Evolutionary conservation across 1,140 invertebrate genomes (phyloP).

Genomic region (Ips nitidus): DNA sequence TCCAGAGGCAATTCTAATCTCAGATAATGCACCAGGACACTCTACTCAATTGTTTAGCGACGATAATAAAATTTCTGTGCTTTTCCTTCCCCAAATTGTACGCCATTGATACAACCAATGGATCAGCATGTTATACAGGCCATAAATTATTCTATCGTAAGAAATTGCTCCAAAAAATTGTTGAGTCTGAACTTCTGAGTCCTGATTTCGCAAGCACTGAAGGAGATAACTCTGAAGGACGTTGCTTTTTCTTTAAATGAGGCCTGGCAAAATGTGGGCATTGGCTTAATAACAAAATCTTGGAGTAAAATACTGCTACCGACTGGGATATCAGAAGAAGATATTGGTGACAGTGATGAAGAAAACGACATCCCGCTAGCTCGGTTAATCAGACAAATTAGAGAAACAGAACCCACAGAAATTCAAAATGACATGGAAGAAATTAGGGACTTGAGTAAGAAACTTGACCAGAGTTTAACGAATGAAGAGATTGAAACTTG

Average conservation of each 20-base stretch:
- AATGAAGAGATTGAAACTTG: too few relatives aligned
- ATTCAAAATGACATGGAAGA: too few relatives aligned
- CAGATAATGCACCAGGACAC: conserved; percentile 48
- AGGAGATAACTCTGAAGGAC: conserved; percentile 12
- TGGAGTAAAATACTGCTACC: too few relatives aligned
- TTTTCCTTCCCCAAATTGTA: conserved; percentile 46
- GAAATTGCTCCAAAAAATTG: conserved; percentile 10
- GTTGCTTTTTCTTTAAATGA: conserved; percentile 5
- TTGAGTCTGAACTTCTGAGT: conserved; percentile 1
- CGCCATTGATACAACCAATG: conserved; percentile 48
- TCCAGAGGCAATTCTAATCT: conserved; percentile 42
- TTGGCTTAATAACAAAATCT: too few relatives aligned
- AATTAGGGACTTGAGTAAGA: too few relatives aligned
- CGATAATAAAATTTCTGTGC: conserved; percentile 37
- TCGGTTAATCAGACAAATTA: too few relatives aligned
- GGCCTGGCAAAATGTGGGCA: conserved; percentile 2
- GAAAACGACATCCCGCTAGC: too few relatives aligned
- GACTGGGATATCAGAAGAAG: too few relatives aligned
- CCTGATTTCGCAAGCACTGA: neutral
- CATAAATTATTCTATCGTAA: conserved; percentile 38
- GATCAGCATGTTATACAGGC: conserved; percentile 48
- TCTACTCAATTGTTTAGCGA: conserved; percentile 23
- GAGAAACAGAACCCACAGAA: too few relatives aligned
- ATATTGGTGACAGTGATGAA: too few relatives aligned
- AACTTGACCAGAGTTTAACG: too few relatives aligned